Percentiles rank a stretch among this genome's conserved stretches.
Evolutionary conservation across 2,888 invertebrate species (phyloP).

Genomic region (Ophonus ardosiacus): DNA sequence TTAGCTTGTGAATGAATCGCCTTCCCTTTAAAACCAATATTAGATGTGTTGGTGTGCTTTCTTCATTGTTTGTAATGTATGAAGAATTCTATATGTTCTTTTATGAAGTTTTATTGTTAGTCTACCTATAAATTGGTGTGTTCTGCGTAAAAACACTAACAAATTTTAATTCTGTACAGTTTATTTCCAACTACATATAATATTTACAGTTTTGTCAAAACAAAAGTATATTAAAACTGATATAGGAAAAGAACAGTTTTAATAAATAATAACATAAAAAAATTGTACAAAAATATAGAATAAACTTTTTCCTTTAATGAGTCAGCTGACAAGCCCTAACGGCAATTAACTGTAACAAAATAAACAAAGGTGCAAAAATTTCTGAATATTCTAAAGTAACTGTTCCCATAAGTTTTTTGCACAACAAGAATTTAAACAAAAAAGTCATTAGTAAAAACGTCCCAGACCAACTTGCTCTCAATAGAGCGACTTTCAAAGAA

Average conservation of each 20-base stretch:
- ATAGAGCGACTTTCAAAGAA: slow-evolving; percentile 86
- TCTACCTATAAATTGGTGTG: too few relatives aligned
- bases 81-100: too few relatives aligned
- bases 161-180: background rate
- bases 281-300: slow-evolving; percentile 5
- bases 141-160: background rate
- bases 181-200: slow-evolving; percentile 21
- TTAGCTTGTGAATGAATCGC: too few relatives aligned
- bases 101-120: too few relatives aligned
- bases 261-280: background rate
- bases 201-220: slow-evolving; percentile 7
- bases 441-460: slow-evolving; percentile 90
- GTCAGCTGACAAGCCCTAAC: slow-evolving; percentile 91
- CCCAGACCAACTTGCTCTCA: slow-evolving; percentile 90
- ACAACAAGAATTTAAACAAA: slow-evolving; percentile 93
- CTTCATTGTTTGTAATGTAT: too few relatives aligned
- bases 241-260: background rate
- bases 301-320: slow-evolving; percentile 67
- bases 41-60: too few relatives aligned
- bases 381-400: slow-evolving; percentile 92
- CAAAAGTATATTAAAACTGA: background rate
- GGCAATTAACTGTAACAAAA: slow-evolving; percentile 92
- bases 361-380: slow-evolving; percentile 94
- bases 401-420: slow-evolving; percentile 90
- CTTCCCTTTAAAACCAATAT: too few relatives aligned